Evolutionary conservation across 2,113 vertebrate genomes (phyloP).

Genomic region (Ammodytes dubius): DNA sequence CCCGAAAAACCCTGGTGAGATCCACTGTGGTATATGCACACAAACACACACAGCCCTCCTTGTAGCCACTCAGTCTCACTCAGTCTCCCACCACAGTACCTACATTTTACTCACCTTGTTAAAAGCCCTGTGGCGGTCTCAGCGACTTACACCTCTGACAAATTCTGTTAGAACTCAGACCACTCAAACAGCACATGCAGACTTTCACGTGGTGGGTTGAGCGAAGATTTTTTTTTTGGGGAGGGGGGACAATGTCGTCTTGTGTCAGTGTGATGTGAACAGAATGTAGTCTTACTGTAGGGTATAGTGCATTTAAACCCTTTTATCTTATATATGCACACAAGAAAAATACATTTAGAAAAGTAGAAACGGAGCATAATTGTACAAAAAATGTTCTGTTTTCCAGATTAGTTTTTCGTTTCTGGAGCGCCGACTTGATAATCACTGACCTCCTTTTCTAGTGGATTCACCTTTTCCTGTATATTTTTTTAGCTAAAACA

Average conservation of each 20-base stretch:
- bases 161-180: neutral
- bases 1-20: neutral
- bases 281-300: neutral
- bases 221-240: neutral
- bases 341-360: neutral
- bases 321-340: neutral
- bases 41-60: constrained; percentile 50
- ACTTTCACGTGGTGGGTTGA: neutral
- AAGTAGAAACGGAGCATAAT: neutral
- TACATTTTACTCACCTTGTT: constrained; percentile 41
- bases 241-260: neutral
- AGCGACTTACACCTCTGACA: neutral
- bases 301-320: neutral
- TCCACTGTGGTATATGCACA: constrained; percentile 18
- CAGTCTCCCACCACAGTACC: constrained; percentile 14
- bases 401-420: neutral
- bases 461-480: neutral
- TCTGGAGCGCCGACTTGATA: neutral
- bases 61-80: constrained; percentile 21
- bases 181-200: neutral
- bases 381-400: neutral
- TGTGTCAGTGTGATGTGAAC: constrained; percentile 1
- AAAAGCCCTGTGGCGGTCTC: constrained; percentile 28
- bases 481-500: neutral
- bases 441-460: neutral